These are phyloP conservation scores for Nibea albiflora DNA, from an alignment of 2,113 vertebrate species.

Conservation along the genomic window DNA sequence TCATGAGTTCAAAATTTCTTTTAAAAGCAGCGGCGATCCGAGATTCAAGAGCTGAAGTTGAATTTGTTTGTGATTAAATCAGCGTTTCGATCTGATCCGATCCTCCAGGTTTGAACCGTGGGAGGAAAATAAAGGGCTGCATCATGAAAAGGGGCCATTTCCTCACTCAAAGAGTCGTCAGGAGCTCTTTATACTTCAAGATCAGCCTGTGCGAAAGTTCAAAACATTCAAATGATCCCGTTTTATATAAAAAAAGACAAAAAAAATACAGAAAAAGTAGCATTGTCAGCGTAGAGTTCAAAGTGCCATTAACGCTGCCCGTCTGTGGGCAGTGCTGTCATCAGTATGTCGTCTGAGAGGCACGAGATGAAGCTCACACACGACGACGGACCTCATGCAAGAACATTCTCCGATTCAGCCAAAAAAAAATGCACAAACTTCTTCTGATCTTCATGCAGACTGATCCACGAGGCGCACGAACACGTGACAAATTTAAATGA, in stretches of 20 bases:
- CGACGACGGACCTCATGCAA: slow-evolving; percentile 38
- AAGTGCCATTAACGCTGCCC: slow-evolving; percentile 79
- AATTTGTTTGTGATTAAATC: neutral
- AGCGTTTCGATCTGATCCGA: slow-evolving; percentile 7
- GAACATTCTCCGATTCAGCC: neutral
- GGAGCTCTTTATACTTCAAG: slow-evolving; percentile 43
- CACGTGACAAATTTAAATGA: no score
- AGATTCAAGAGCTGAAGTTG: slow-evolving; percentile 12
- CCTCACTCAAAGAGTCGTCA: slow-evolving; percentile 24
- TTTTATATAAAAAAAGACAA: neutral
- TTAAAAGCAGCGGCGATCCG: neutral
- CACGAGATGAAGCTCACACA: slow-evolving; percentile 24
- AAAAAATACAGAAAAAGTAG: slow-evolving; percentile 19
- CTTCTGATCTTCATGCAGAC: no score
- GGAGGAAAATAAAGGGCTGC: slow-evolving; percentile 60
- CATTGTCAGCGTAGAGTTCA: slow-evolving; percentile 38
- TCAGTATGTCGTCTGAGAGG: slow-evolving; percentile 53
- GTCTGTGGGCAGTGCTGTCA: slow-evolving; percentile 50
- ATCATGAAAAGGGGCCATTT: slow-evolving; percentile 12
- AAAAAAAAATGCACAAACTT: no score
- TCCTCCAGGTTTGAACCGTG: slow-evolving; percentile 32
- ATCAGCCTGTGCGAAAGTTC: slow-evolving; percentile 30
- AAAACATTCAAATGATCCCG: neutral
- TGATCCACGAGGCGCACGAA: no score
- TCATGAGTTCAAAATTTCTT: slow-evolving; percentile 26